Evolutionary conservation across 2,113 vertebrate genomes (phyloP).

Genomic region (Smithornis capensis): DNA sequence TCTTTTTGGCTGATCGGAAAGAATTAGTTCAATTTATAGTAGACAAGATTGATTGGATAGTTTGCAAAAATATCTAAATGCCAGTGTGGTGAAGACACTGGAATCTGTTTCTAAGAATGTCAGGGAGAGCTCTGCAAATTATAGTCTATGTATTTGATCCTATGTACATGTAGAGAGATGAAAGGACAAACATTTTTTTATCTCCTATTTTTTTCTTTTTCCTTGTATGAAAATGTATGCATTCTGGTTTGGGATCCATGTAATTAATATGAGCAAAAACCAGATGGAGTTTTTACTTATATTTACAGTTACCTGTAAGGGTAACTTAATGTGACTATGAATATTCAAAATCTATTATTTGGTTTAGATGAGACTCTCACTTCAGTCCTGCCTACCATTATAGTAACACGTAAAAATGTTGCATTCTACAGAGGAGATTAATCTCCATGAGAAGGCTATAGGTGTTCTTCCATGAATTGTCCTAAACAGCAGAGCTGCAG

Average conservation of each 20-base stretch:
- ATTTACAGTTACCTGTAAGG: background rate
- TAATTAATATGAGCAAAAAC: background rate
- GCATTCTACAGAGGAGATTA: background rate
- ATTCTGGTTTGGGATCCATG: background rate
- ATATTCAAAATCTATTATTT: background rate
- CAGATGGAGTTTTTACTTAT: background rate
- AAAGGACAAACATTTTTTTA: background rate
- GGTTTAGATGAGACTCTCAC: background rate
- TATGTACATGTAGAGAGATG: background rate
- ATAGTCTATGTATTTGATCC: background rate
- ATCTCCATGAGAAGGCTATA: background rate
- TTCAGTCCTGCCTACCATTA: background rate
- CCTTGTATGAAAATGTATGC: background rate
- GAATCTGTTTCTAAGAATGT: background rate
- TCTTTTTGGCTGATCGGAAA: background rate
- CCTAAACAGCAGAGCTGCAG: background rate
- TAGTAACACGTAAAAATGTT: background rate
- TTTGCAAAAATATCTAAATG: background rate
- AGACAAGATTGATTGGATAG: background rate
- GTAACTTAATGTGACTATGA: background rate
- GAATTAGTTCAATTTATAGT: background rate
- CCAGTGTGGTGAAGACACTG: background rate
- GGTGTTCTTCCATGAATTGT: background rate
- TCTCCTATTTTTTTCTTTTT: background rate
- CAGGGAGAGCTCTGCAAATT: background rate